These are phyloP conservation scores for Caenorhabditis wallacei DNA, from an alignment of 2,888 invertebrate genomes.

Conservation along the genomic window DNA sequence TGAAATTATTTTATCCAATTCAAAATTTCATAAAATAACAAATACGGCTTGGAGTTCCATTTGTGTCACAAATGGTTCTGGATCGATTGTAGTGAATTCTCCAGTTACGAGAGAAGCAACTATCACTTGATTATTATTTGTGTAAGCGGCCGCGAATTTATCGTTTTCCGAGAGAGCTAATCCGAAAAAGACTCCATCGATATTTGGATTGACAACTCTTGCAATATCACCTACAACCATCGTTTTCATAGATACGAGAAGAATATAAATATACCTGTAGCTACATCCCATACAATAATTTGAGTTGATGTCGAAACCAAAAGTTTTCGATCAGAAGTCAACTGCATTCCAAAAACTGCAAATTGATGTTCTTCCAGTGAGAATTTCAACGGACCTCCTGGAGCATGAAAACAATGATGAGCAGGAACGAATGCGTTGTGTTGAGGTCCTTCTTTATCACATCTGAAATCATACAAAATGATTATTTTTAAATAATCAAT, in stretches of 20 bases:
- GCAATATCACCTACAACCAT: constrained; percentile 89
- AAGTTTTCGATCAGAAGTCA: constrained; percentile 93
- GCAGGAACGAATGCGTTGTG: constrained; percentile 94
- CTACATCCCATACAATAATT: constrained; percentile 97
- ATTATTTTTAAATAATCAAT: neutral
- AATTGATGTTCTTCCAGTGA: constrained; percentile 98
- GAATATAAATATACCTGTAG: constrained; percentile 86
- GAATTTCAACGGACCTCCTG: constrained; percentile 98
- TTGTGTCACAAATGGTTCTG: constrained; percentile 88
- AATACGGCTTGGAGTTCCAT: constrained; percentile 86
- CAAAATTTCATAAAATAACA: neutral
- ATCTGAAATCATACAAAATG: constrained; percentile 86
- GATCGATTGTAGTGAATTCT: constrained; percentile 92
- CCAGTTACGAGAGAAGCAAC: constrained; percentile 94
- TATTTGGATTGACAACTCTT: constrained; percentile 91
- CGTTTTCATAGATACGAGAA: neutral
- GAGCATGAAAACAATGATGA: constrained; percentile 97
- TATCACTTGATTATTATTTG: constrained; percentile 92
- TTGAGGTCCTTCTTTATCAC: constrained; percentile 89
- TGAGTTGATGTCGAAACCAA: constrained; percentile 96
- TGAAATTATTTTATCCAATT: neutral
- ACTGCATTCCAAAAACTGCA: constrained; percentile 93
- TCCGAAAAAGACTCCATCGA: constrained; percentile 89
- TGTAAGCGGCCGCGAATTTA: constrained; percentile 95
- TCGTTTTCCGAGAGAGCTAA: constrained; percentile 95